Base-by-base conservation (phyloP, 2,797 vertebrate genomes). In the Pelobates cultripes region DNA sequence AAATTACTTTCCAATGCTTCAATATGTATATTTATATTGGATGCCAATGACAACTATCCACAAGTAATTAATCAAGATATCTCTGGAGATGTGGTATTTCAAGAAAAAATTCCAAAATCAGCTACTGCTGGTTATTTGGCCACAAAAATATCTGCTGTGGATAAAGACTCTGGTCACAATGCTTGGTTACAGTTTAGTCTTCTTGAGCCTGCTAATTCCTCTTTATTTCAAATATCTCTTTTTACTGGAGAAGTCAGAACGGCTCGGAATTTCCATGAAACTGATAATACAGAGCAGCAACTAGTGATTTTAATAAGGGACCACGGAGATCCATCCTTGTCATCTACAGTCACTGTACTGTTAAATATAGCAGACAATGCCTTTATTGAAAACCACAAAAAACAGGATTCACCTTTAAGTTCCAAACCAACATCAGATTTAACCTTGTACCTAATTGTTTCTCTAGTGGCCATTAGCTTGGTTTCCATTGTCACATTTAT, bases 121-220 rank as follows among this genome's bases (percentile, higher is more conserved):
- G 80, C 75, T 0, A 55, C 75, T 68, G 61, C 61, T 47, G 80
- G 75, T 0, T 82, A 77, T 72, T 61, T 82, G 53, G 80, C 77
- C 45, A 77, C 60, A 47, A 82, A 82, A 77, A 64, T 82, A 44
- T 82, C 80, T 73, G 80, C 80, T 9, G 70, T 82, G 70, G 80
- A 82, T 77, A 8, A 68, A n/a, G 80, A 82, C 66, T 82, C 80
- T 41, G 80, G 80, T 8, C 80, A 82, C 61, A 82, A 82, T 77
- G 80, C 80, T 40, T 82, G 80, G 80, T 68, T 82, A 14, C 9
- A 43, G 45, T 82, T 67, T 55, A 82, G 69, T 57, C 75, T 82
- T 47, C 10, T 73, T 60, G 60, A 77, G 42, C 12, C 45, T 13
- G 45, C 45, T 40, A 72, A 51, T 77, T 60, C 61, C 14, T 44